Conservation (phyloP, 2,888 invertebrate species). For the Dynastes grantii region DNA sequence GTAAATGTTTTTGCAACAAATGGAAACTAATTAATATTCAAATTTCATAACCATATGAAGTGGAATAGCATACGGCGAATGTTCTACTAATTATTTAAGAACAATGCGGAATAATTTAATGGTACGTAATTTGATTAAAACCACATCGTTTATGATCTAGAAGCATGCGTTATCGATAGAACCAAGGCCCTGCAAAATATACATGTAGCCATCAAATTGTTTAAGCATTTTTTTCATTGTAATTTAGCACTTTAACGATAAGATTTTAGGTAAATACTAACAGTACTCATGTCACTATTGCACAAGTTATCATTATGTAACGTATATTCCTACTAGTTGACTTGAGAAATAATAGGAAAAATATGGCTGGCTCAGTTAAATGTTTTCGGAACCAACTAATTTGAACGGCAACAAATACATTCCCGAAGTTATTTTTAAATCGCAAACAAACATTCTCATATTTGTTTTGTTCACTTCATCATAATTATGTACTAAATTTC, state of each 20-base stretch:
- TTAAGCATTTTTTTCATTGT: neutral
- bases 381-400: constrained; percentile 3
- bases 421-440: constrained; percentile 22
- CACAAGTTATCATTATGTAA: constrained; percentile 4
- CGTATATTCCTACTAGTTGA: neutral
- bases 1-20: too few species aligned
- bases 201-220: neutral
- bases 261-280: constrained; percentile 11
- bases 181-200: too few species aligned
- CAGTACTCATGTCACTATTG: neutral
- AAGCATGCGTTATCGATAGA: too few species aligned
- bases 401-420: constrained; percentile 18
- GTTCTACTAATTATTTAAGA: too few species aligned
- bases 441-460: constrained; percentile 21
- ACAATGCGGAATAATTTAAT: too few species aligned
- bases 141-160: too few species aligned
- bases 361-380: neutral
- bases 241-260: constrained; percentile 6
- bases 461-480: constrained; percentile 13
- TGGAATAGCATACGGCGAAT: too few species aligned
- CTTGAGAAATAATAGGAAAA: neutral
- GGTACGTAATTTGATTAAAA: too few species aligned
- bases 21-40: too few species aligned
- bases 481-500: neutral
- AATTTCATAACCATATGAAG: too few species aligned